Base-by-base conservation (phyloP, 1,140 invertebrate genomes). In the Hycleus cichorii region DNA sequence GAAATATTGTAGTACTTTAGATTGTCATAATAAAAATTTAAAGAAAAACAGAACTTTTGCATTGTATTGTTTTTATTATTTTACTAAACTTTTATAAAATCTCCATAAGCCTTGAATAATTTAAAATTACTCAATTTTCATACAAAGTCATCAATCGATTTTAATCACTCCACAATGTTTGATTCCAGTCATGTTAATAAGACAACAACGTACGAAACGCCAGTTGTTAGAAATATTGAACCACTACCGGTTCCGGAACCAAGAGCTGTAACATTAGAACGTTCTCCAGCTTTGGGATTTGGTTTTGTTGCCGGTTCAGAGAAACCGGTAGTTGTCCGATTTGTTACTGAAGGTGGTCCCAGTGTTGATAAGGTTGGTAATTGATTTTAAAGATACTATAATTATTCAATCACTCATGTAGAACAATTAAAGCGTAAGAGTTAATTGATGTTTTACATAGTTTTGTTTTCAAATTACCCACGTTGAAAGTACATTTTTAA, bases 231-330 rank as follows among this genome's bases (percentile, higher is more conserved):
- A 55, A 62, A 60, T 44, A 39, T 59, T 5, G 68, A 87, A 67
- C 86, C 87, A 7, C 69, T 83, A 51, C 77, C 81, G 49, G 83
- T 84, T 57, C 90, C 91, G 0, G 83, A 88, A 58, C 90, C 91
- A 0, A 73, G 91, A 3, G 78, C 83, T 10, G 87, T 94, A 4
- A 79, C 81, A 47, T 76, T 95, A 32, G 76, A 81, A 49, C 74
- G 91, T 46, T 86, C 84, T 66, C 77, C 84, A 0, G 83, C 88
- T 39, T 79, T 93, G 40, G 92, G 92, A 0, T 96, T 95, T 72
- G 93, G 93, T 1, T 96, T 96, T 73, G 92, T 96, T 1, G 93
- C 93, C 2, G 92, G 93, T 1, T 92, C 89, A 39, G 91, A 95
- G 72, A 84, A 86, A 60, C 93, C 93, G 0, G 91, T 95, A 4